A percentile compares a stretch with the other conserved stretches of the same genome.
Evolutionary conservation across 2,888 invertebrate genomes (phyloP).

Genomic region (Dryobota labecula): DNA sequence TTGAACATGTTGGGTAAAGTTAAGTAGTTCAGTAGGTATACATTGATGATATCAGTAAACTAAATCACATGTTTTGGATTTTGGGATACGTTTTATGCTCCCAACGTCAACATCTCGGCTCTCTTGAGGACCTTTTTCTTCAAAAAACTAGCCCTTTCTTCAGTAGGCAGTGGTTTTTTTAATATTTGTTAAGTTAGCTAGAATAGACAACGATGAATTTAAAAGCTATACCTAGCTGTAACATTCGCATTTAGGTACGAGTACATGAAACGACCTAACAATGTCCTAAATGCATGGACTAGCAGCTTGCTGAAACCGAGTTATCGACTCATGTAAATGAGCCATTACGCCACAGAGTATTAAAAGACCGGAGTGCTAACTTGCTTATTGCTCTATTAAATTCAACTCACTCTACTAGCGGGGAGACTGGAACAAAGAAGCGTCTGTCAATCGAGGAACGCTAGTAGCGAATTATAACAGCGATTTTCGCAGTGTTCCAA

Average conservation of each 20-base stretch:
- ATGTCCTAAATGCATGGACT: constrained; percentile 24
- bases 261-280: constrained; percentile 8
- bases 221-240: background rate
- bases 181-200: background rate
- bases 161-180: background rate
- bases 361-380: constrained; percentile 37
- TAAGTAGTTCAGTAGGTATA: background rate
- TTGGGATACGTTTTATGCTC: background rate
- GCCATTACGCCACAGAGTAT: constrained; percentile 33
- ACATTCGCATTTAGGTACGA: constrained; percentile 1
- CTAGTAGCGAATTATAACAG: background rate
- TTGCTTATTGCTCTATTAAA: constrained; percentile 3
- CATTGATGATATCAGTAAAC: background rate
- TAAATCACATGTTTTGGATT: background rate
- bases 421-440: background rate
- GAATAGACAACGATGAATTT: background rate
- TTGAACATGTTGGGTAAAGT: background rate
- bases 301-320: constrained; percentile 42
- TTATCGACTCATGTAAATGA: constrained; percentile 54
- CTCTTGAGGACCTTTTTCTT: background rate
- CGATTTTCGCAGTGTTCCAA: background rate
- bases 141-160: background rate
- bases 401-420: constrained; percentile 21
- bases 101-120: too few species aligned
- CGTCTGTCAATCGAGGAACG: constrained; percentile 1